These are phyloP conservation scores for Alexandromys oeconomus DNA, from an alignment of 2,797 vertebrate species.

Conservation along the genomic window DNA sequence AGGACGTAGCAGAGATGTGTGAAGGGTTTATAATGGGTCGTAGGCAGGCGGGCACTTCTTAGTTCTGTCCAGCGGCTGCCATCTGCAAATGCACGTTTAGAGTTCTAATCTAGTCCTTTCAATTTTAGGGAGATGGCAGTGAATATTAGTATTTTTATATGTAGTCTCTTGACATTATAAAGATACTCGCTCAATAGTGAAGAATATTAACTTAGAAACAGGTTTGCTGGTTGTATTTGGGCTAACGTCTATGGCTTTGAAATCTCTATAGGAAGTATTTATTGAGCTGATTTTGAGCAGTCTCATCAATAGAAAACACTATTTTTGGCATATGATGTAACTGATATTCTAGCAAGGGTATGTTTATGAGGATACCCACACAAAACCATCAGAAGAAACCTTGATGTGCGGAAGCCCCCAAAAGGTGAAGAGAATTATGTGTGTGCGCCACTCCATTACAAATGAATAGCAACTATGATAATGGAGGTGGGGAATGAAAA, in stretches of 20 bases:
- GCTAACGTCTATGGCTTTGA: not conserved
- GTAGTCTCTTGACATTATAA: slow-evolving; percentile 34
- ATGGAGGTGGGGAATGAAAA: not conserved
- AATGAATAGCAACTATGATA: not conserved
- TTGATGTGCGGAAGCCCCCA: not conserved
- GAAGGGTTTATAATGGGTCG: not conserved
- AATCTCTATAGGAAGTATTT: slow-evolving; percentile 5
- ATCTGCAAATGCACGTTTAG: not conserved
- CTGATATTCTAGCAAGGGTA: slow-evolving; percentile 43
- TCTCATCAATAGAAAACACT: slow-evolving; percentile 59
- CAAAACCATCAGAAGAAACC: not conserved
- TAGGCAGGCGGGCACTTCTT: not conserved
- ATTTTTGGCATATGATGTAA: slow-evolving; percentile 1
- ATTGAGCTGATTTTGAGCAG: slow-evolving; percentile 48
- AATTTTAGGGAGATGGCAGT: not conserved
- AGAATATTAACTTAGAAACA: slow-evolving; percentile 20
- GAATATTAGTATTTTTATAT: not conserved
- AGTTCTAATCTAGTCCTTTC: not conserved
- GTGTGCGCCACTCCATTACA: not conserved
- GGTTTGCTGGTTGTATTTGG: slow-evolving; percentile 3
- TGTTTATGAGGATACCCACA: slow-evolving; percentile 32
- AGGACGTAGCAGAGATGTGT: not conserved
- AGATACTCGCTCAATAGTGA: slow-evolving; percentile 25
- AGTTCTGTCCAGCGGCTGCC: not conserved
- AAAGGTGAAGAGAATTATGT: not conserved